Base-by-base conservation (phyloP, 2,888 invertebrate species). In the Pterobdella sp. region DNA sequence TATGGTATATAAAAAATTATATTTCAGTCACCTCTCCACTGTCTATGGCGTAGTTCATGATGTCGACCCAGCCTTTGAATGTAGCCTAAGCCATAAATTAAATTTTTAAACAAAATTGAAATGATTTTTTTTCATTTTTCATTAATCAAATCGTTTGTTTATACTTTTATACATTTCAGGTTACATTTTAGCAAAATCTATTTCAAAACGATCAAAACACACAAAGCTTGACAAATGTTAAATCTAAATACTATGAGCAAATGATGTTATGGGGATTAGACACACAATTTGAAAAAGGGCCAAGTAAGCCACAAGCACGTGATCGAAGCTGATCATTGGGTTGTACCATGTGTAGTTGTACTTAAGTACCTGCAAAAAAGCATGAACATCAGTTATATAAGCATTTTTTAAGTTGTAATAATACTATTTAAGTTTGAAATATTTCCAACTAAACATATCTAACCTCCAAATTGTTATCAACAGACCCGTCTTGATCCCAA, bases 11-110 rank as follows among this genome's bases (percentile, higher is more conserved):
- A n/a, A n/a, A 29, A 14, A 64, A 64, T 64, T 64, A 7, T 14
- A 49, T 49, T 49, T 14, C 14, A 49, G 78, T 84, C 87, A 93
- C 94, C 86, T 92, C 92, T 88, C 91, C 89, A 68, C 93, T 93
- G 86, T 97, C 96, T 79, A 94, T 94, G 56, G 96, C 96, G 85
- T 95, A 93, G 82, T 94, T 92, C 95, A 97, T 96, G 78, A 97
- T 96, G 82, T 91, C 91, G 81, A 93, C 93, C 97, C 97, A 97
- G 78, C 97, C 97, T 86, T 97, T 96, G 87, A 95, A 97, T 67
- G 96, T 97, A 72, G 96, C 96, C 85, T 85, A 71, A n/a, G 32
- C 37, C 26, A n/a, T 1, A 67, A 67, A 36, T 42, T 7, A 42
- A 42, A 14, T 14, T 42, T 42, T 14, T 14, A 22, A n/a, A n/a